These are phyloP conservation scores for Patella depressa DNA, from an alignment of 2,888 invertebrate species.

Conservation along the genomic window DNA sequence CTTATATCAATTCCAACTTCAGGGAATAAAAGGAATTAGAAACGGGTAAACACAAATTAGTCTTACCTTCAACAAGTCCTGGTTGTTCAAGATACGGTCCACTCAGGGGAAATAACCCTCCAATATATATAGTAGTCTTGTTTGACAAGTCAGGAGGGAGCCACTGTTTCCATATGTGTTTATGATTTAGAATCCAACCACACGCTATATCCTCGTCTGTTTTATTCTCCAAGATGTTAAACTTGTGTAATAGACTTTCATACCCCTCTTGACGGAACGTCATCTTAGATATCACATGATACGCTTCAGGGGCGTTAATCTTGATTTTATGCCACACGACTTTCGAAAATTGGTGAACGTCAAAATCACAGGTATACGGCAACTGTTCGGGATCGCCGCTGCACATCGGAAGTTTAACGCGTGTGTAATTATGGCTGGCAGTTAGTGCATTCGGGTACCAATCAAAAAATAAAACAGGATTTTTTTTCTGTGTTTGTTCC, in stretches of 20 bases:
- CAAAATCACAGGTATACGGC: slow-evolving; percentile 77
- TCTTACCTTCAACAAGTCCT: slow-evolving; percentile 75
- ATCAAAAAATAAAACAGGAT: slow-evolving; percentile 77
- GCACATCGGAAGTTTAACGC: slow-evolving; percentile 79
- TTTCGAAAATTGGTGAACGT: slow-evolving; percentile 80
- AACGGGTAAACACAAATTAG: too few species aligned
- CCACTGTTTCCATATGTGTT: slow-evolving; percentile 73
- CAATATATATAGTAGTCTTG: slow-evolving; percentile 75
- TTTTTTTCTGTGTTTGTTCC: slow-evolving; percentile 60
- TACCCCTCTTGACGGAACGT: slow-evolving; percentile 75
- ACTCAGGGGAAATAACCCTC: slow-evolving; percentile 81
- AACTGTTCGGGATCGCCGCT: slow-evolving; percentile 41
- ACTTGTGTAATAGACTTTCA: slow-evolving; percentile 71
- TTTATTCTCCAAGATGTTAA: slow-evolving; percentile 30
- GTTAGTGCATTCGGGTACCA: slow-evolving; percentile 77
- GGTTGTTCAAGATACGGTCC: slow-evolving; percentile 76
- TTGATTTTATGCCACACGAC: slow-evolving; percentile 77
- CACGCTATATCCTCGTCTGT: slow-evolving; percentile 76
- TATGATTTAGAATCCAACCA: slow-evolving; percentile 76
- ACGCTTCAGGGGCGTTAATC: slow-evolving; percentile 72
- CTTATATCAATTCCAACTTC: too few species aligned
- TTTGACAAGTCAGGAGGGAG: slow-evolving; percentile 68
- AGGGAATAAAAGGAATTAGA: too few species aligned
- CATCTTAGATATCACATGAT: slow-evolving; percentile 64
- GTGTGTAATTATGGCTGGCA: slow-evolving; percentile 73